These are phyloP conservation scores for Ceuthmochares aereus DNA, from an alignment of 2,113 vertebrate genomes.

Conservation along the genomic window DNA sequence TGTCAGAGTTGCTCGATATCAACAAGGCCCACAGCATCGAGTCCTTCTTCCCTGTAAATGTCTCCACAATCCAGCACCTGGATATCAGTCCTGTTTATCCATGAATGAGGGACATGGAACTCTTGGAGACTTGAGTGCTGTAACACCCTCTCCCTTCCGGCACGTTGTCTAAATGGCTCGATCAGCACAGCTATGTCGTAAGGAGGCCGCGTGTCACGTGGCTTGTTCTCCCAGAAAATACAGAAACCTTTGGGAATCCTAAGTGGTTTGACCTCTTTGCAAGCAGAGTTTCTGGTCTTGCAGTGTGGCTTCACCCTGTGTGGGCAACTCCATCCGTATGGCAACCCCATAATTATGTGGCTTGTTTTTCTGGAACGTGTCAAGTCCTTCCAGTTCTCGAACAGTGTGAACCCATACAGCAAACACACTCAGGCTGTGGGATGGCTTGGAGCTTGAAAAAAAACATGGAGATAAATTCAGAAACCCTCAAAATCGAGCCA, in stretches of 20 bases:
- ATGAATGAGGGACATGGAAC: rapidly evolving
- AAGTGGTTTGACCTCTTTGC: slow-evolving; percentile 11
- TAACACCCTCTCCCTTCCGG: background rate
- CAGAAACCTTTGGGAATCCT: background rate
- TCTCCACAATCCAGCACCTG: too few relatives aligned
- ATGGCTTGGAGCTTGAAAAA: background rate
- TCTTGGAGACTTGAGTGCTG: background rate
- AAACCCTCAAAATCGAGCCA: background rate
- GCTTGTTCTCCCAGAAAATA: background rate
- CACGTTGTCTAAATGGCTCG: rapidly evolving
- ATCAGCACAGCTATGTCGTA: rapidly evolving
- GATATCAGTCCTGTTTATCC: rapidly evolving
- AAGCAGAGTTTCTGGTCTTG: slow-evolving; percentile 12
- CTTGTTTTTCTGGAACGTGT: background rate
- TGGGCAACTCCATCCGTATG: background rate
- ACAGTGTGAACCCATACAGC: background rate
- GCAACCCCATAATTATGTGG: slow-evolving; percentile 2
- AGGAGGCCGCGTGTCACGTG: background rate
- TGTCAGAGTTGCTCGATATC: too few relatives aligned
- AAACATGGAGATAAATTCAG: background rate
- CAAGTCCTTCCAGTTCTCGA: slow-evolving; percentile 12
- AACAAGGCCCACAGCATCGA: too few relatives aligned
- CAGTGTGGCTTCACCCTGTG: background rate
- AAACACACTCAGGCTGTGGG: background rate
- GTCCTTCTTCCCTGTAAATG: too few relatives aligned